A percentile compares a stretch with the other conserved stretches of the same genome.
Evolutionary conservation across 2,113 vertebrate genomes (phyloP).

Genomic region (Megaceryle torquata): DNA sequence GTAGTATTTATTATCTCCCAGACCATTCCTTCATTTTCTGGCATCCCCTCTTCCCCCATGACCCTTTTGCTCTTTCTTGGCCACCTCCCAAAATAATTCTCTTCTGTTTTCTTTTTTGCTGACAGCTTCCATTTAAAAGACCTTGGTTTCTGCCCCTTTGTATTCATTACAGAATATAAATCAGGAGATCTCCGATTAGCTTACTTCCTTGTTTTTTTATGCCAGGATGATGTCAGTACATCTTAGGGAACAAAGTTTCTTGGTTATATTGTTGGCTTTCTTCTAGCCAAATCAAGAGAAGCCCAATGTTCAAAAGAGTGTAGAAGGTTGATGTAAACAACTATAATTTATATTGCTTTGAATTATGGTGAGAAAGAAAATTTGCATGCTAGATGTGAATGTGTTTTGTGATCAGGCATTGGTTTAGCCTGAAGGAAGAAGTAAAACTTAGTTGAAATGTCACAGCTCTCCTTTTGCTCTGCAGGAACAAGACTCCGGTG

Average conservation of each 20-base stretch:
- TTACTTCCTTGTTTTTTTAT: conserved; percentile 56
- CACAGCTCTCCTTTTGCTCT: conserved; percentile 6
- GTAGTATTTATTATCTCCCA: neutral
- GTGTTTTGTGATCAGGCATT: neutral
- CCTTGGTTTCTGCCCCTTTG: conserved; percentile 63
- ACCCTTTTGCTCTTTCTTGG: conserved; percentile 44
- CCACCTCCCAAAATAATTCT: conserved; percentile 54
- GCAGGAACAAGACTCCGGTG: neutral
- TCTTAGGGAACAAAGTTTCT: neutral
- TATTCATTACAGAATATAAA: conserved; percentile 66
- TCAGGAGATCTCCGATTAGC: conserved; percentile 57
- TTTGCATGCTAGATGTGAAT: neutral
- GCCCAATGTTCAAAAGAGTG: neutral
- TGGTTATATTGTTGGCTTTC: neutral
- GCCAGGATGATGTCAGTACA: conserved; percentile 35
- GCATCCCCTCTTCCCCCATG: neutral
- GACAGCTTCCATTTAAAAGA: conserved; percentile 61
- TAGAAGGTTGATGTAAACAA: conserved; percentile 14
- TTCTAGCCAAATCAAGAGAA: neutral
- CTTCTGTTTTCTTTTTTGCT: conserved; percentile 61
- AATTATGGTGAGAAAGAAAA: neutral
- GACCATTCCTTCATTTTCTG: neutral
- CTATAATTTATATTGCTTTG: conserved; percentile 30
- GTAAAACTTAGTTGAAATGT: conserved; percentile 40
- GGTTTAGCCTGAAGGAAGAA: neutral